Evolutionary conservation across 2,113 vertebrate genomes (phyloP), one percentile per base, ranked within the genome.

Genomic region (Cinclus mexicanus): DNA sequence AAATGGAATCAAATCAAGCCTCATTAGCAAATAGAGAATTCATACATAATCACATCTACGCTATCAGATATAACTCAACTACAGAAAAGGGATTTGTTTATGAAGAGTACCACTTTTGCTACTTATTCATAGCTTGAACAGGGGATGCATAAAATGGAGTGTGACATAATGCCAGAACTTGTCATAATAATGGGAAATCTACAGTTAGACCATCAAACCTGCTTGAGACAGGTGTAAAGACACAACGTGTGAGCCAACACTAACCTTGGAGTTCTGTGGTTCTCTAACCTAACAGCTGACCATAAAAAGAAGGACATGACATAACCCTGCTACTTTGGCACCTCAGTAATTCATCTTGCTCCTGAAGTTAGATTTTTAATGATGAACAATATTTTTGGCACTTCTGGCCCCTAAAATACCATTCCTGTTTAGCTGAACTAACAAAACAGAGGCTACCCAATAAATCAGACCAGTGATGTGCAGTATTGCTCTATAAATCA

Each of bases 211-310:
- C 75, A 61, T 61, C 70, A 60, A 37, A 13, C 35, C 65, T 65
- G 16, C 59, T 69, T 69, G 17, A 85, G 15, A 53, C 50, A 74
- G 50, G 41, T 15, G 1, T 16, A 29, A 52, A 57, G 61, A 61
- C 24, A 15, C 0, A 0, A 23, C 3, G 0, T 25, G 53, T 53
- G 61, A 91, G 31, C 37, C 57, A 57, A 0, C 0, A 0, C 24
- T 19, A 24, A 42, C 63, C 60, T 57, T 65, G 47, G 19, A 35
- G 18, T 24, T 75, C 47, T 75, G 47, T 53, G 28, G 3, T 39
- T 39, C 41, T 67, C 13, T 56, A 23, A 47, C 35, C 41, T 56
- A 75, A 69, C 14, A 35, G 14, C 18, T 53, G 59, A 85, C 18
- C 26, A 33, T 39, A 42, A 78, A 70, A 52, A 71, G 68, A 33